Evolutionary conservation across 2,113 vertebrate species (phyloP).

Genomic region (Eurypyga helias): DNA sequence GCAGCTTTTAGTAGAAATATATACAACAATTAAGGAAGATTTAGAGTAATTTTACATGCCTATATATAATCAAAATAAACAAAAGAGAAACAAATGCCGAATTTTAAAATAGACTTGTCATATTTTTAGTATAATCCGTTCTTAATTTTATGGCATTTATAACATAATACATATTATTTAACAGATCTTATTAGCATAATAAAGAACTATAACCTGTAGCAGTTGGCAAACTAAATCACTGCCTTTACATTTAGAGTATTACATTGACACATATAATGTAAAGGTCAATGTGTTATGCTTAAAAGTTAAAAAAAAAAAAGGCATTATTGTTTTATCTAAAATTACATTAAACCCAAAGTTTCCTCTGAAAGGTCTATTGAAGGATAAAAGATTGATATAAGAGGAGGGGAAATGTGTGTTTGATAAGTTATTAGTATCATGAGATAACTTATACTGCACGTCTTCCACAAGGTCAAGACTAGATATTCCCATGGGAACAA

Average conservation of each 20-base stretch:
- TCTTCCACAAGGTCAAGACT: neutral
- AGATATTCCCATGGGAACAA: neutral
- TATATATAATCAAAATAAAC: slow-evolving; percentile 60
- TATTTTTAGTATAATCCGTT: slow-evolving; percentile 61
- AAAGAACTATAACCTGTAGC: slow-evolving; percentile 66
- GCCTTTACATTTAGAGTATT: slow-evolving; percentile 68
- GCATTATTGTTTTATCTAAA: neutral
- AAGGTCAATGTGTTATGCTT: no score
- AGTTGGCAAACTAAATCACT: slow-evolving; percentile 67
- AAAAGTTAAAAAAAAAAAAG: neutral
- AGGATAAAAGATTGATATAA: neutral
- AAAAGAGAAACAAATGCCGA: slow-evolving; percentile 53
- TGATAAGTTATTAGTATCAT: neutral
- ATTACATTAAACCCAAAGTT: neutral
- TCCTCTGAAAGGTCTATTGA: neutral
- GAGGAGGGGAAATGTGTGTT: no score
- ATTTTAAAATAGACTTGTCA: slow-evolving; percentile 56
- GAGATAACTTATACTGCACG: neutral
- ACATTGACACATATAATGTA: no score
- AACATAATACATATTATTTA: slow-evolving; percentile 68
- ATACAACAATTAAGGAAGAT: slow-evolving; percentile 35
- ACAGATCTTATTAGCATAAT: slow-evolving; percentile 74
- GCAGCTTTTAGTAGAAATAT: neutral
- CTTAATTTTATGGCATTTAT: slow-evolving; percentile 71
- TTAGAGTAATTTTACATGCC: slow-evolving; percentile 53